Base-by-base conservation (phyloP, 2,113 vertebrate genomes). In the Oxyura jamaicensis region DNA sequence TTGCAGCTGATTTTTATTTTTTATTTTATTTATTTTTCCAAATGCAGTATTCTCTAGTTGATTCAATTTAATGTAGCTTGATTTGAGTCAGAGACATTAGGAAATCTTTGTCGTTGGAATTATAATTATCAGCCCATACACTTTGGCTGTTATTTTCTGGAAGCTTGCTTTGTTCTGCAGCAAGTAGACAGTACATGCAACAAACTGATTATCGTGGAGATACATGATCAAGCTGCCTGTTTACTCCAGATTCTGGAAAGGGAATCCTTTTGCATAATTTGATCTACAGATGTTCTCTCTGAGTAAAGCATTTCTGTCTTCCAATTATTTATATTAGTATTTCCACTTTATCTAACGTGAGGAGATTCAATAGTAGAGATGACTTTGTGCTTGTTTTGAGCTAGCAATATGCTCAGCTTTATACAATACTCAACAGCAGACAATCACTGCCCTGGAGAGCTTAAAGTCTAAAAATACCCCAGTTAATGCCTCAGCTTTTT, bases 391-490 rank as follows among this genome's bases (percentile, higher is more conserved):
- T 71, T 72, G 60, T 74, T 83, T 53, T 78, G 65, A 86, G 33
- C 44, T 62, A 63, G 41, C 23, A 67, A 42, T 56, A n/a, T 86
- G 42, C 10, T 92, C 35, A 82, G 66, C 26, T 75, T 78, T 90
- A 60, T 84, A 53, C 35, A 50, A 20, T 69, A 41, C 53, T 86
- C 73, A 93, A 31, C 26, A 88, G 48, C 33, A 88, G 63, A 90
- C 16, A 46, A 31, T 20, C 69, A 53, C 16, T 86, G 66, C 44
- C 44, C 56, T 82, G 66, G 74, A 92, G 80, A 95, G 25, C 69
- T 86, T 94, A 76, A 88, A 86, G 26, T 53, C 90, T 92, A 90
- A 94, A 96, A 95, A 89, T 88, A 91, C 18, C 46, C 67, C 85
- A 74, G 41, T 42, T 94, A 71, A 75, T 78, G 13, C 59, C 68